These are phyloP conservation scores for Hydrocynus forskahlii DNA, from an alignment of 2,797 vertebrate genomes.

Conservation along the genomic window DNA sequence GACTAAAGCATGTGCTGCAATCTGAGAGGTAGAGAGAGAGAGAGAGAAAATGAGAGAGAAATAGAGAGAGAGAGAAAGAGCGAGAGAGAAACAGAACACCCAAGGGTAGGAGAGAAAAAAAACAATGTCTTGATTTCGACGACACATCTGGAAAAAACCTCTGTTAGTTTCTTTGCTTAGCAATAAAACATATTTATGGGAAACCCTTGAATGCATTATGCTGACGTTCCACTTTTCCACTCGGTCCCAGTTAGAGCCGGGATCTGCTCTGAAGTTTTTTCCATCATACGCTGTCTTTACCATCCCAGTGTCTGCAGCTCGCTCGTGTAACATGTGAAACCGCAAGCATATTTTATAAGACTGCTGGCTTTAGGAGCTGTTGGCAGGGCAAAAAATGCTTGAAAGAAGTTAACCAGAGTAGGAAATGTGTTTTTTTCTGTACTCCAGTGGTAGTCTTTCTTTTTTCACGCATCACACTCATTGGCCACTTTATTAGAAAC, in stretches of 20 bases:
- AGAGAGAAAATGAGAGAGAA: too few relatives aligned
- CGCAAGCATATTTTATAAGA: constrained; percentile 63
- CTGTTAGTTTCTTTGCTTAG: constrained; percentile 55
- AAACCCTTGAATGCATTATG: constrained; percentile 71
- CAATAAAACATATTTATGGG: constrained; percentile 70
- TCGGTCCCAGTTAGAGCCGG: constrained; percentile 70
- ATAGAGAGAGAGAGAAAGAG: background rate
- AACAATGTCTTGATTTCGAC: constrained; percentile 59
- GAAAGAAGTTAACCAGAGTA: constrained; percentile 65
- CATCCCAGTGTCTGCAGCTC: constrained; percentile 33
- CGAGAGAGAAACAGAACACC: constrained; percentile 4
- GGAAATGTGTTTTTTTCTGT: constrained; percentile 61
- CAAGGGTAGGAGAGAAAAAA: constrained; percentile 48
- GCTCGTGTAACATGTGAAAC: constrained; percentile 44
- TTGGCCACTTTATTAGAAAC: background rate
- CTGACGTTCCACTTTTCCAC: constrained; percentile 77
- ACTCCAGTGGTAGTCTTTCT: background rate
- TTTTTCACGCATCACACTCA: background rate
- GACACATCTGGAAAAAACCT: constrained; percentile 68
- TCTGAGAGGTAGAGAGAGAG: constrained; percentile 13
- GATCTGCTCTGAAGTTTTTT: constrained; percentile 73
- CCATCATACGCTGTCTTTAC: constrained; percentile 43
- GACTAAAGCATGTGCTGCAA: background rate
- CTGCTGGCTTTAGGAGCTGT: constrained; percentile 62
- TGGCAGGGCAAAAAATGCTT: constrained; percentile 63